Base-by-base conservation (phyloP, 2,113 vertebrate species). In the Xyliphius kryptos region DNA sequence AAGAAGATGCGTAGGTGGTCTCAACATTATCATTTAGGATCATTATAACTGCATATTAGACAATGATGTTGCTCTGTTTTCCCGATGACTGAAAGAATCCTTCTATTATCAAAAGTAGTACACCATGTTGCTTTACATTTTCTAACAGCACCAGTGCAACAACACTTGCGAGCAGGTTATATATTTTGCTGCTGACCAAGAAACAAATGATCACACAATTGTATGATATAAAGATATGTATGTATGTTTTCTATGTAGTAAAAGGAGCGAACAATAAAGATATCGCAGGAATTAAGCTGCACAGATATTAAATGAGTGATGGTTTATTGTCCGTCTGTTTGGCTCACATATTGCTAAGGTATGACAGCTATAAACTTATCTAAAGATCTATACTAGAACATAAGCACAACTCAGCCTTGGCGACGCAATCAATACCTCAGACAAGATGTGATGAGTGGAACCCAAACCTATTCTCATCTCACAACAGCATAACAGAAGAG, bases 221-320 rank as follows among this genome's bases (percentile, higher is more conserved):
- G 26, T 37, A 9, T 54, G 37, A 54, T 37, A 56, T 38, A 12
- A 20, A 40, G 16, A 17, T 5, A n/a, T 40, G 10, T 11, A 16
- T 13, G 15, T 38, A 6, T 56, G 13, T 52, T 54, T 15, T 15
- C 12, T 53, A 6, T 14, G 49, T 15, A 26, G 52, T 17, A 16
- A 6, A 54, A 37, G 32, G 9, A 6, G 32, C 17, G 15, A 19
- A 17, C 0, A 6, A 17, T 19, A 12, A 20, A 56, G 36, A 56
- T 56, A 40, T 38, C 17, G 10, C 36, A 56, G 53, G 16, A 56
- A 56, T 56, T 19, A 56, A 19, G 36, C 53, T 17, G 51, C 22
- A 53, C 22, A 53, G 21, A 53, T 53, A 53, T 5, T 9, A 53
- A 26, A 53, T 32, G 51, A 53, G 14, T 32, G 22, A 53, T 53